Conservation (phyloP, 2,888 invertebrate genomes). For the Lamellibrachia columna region DNA sequence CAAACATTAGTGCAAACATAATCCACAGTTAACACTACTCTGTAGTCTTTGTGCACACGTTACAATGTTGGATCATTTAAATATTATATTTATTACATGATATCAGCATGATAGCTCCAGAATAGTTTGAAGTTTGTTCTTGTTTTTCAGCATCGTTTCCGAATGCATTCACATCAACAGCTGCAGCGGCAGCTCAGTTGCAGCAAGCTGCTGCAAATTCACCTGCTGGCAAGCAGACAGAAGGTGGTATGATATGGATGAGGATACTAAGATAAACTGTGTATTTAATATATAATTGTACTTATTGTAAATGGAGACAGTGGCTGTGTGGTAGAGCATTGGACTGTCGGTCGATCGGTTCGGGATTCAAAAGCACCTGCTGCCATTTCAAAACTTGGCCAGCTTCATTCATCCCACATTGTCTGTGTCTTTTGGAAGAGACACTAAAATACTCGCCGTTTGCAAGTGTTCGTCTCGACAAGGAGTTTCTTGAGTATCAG, state of each 20-base stretch:
- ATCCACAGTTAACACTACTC: no score
- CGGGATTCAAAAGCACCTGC: no score
- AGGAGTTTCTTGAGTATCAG: no score
- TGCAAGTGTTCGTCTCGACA: no score
- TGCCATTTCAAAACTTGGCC: no score
- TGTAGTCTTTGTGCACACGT: no score
- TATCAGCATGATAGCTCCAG: not conserved
- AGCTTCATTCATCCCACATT: no score
- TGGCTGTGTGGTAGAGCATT: not conserved
- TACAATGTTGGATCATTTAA: no score
- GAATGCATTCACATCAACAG: slow-evolving; percentile 60
- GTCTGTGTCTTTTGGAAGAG: no score
- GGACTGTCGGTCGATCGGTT: not conserved
- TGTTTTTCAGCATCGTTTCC: slow-evolving; percentile 64
- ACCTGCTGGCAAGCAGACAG: slow-evolving; percentile 81
- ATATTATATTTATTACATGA: not conserved
- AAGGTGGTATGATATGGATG: slow-evolving; percentile 67
- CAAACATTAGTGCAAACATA: no score
- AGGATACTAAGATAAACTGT: not conserved
- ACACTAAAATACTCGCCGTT: no score
- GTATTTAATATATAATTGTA: not conserved
- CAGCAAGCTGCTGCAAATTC: slow-evolving; percentile 60
- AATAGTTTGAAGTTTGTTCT: not conserved
- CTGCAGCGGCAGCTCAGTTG: slow-evolving; percentile 58
- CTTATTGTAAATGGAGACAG: not conserved